Base-by-base conservation (phyloP, 2,797 vertebrate genomes). In the Falco columbarius region DNA sequence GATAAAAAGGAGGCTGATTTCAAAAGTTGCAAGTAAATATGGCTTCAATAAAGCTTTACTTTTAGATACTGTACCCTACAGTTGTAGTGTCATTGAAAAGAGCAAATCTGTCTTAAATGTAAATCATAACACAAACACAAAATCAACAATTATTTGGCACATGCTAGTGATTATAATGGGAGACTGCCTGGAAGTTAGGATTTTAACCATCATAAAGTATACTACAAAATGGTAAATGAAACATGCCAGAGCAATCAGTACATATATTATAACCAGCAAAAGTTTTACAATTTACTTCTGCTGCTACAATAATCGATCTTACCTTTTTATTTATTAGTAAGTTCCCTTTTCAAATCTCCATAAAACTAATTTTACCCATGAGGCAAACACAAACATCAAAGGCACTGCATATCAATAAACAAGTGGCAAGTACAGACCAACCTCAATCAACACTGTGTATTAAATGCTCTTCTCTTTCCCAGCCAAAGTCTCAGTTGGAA, bases 11-110 rank as follows among this genome's bases (percentile, higher is more conserved):
- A 51, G n/a, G 14, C 8, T 32, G 14, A 4, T 4, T 8, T 16
- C 46, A 47, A 1, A 40, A 44, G 22, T 0, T 34, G 3, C 3
- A 46, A 23, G 32, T 20, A 49, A 68, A 85, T 86, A 22, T 1
- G 0, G 14, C 38, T 42, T 32, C 30, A 52, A 65, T 7, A 72
- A 67, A 67, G 61, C 22, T 65, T 49, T 46, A 23, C 26, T 58
- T 80, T 47, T 26, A 62, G 29, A 62, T 21, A 58, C 12, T 5
- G 13, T 20, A 22, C 14, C 20, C 22, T 63, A 23, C 32, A 44
- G 12, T 0, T 46, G 18, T 9, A 47, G 34, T 7, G 2, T 10
- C 77, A 77, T 34, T n/a, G 79, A 71, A 67, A 63, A 49, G 3
- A 81, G 8, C 0, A 17, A 11, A 27, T 79, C 52, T n/a, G 30